phyloP scores from a whole-genome alignment of 2,888 invertebrate species.

The Parnassius apollo region DNA sequence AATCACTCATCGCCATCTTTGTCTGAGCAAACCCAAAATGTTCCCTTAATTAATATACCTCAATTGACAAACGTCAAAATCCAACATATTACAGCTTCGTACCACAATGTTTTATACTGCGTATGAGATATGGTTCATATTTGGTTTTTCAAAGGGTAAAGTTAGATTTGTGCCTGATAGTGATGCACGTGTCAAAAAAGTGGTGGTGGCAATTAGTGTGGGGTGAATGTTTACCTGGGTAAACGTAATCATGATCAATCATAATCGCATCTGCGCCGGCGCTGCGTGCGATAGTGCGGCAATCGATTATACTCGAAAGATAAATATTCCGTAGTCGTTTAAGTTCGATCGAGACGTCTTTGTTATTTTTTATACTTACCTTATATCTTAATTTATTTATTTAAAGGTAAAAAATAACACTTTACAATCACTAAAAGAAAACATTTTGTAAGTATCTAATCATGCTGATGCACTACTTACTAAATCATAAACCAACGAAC shows the following conservation, averaged over 20 bases:
- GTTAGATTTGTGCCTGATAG: constrained; percentile 13
- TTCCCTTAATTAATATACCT: constrained; percentile 18
- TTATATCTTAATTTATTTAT: no score
- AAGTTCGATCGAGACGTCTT: no score
- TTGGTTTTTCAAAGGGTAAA: constrained; percentile 61
- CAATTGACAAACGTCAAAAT: background rate
- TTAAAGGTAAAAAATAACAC: no score
- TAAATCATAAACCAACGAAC: no score
- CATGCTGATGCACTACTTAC: no score
- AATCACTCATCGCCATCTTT: constrained; percentile 47
- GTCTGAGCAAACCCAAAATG: constrained; percentile 31
- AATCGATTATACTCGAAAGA: constrained; percentile 17
- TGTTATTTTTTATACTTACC: no score
- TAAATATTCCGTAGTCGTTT: constrained; percentile 4
- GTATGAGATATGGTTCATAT: constrained; percentile 36
- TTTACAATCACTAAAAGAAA: no score
- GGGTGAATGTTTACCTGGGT: constrained; percentile 35
- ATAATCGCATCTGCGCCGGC: constrained; percentile 44
- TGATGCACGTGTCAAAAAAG: constrained; percentile 37
- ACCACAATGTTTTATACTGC: constrained; percentile 5
- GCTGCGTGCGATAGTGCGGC: constrained; percentile 31
- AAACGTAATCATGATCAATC: constrained; percentile 43
- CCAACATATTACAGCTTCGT: background rate
- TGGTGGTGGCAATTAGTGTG: constrained; percentile 45
- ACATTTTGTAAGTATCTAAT: no score